A percentile compares a stretch with the other conserved stretches of the same genome.
Conservation (phyloP, 2,113 vertebrate species). For the Sylvietta virens region DNA sequence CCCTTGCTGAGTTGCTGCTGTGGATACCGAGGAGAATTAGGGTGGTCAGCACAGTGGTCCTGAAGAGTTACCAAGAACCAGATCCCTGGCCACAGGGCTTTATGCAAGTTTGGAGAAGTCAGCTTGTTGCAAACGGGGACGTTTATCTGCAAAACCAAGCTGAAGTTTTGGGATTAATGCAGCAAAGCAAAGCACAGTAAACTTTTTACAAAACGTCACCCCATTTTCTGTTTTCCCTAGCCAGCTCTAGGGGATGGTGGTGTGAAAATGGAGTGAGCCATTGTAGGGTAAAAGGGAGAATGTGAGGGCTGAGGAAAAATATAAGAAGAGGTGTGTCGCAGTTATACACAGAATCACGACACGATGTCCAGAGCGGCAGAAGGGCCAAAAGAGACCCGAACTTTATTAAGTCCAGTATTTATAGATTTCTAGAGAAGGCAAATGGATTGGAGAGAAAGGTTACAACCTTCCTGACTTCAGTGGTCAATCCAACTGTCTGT, state of each 20-base stretch:
- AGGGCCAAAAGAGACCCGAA: too few species aligned
- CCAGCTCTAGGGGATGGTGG: fast-evolving
- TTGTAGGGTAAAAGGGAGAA: background rate
- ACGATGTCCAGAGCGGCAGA: too few species aligned
- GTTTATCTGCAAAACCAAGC: background rate
- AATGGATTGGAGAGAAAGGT: too few species aligned
- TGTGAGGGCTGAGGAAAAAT: background rate
- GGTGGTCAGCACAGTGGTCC: background rate
- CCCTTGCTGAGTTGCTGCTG: background rate
- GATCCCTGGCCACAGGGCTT: background rate
- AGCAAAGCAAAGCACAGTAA: background rate
- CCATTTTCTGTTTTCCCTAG: background rate
- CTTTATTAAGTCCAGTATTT: too few species aligned
- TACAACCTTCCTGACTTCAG: too few species aligned
- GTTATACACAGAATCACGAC: too few species aligned
- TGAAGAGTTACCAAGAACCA: background rate
- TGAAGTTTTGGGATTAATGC: background rate
- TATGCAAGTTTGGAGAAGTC: background rate
- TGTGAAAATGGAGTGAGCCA: background rate
- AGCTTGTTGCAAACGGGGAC: background rate
- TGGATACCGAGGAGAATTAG: background rate
- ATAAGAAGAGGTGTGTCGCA: background rate
- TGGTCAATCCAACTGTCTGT: too few species aligned
- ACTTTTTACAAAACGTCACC: background rate
- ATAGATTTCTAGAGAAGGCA: too few species aligned